Conservation (phyloP, 92 coral and sea anemone species). For the Plumapathes pennacea region DNA sequence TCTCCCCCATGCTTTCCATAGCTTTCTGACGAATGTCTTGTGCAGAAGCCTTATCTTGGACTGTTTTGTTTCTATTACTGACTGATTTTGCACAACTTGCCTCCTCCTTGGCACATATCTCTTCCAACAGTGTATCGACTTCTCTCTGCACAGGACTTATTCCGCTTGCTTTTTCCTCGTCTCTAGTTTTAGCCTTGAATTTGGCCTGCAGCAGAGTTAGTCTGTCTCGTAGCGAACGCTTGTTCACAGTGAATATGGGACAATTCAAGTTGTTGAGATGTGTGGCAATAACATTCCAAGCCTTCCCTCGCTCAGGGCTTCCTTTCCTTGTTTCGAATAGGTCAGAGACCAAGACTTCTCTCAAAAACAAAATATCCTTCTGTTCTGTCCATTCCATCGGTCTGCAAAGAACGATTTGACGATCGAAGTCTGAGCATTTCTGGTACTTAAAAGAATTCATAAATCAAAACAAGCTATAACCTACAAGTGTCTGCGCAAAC, state of each 20-base stretch:
- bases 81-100: neutral
- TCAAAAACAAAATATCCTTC: neutral
- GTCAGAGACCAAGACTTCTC: neutral
- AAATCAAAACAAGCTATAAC: too few relatives aligned
- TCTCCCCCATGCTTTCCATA: constrained; percentile 43
- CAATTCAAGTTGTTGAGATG: constrained; percentile 17
- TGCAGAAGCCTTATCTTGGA: constrained; percentile 6
- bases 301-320: constrained; percentile 21
- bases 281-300: constrained; percentile 26
- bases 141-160: constrained; percentile 33
- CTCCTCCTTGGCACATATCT: constrained; percentile 28
- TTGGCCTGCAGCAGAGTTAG: constrained; percentile 29
- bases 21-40: constrained; percentile 31
- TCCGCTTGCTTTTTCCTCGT: constrained; percentile 41
- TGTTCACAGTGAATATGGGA: constrained; percentile 27
- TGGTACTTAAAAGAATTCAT: too few relatives aligned
- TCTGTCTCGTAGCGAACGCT: constrained; percentile 33
- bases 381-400: constrained; percentile 4
- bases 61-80: constrained; percentile 4
- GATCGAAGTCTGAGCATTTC: too few relatives aligned
- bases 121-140: constrained; percentile 29
- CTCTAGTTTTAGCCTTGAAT: constrained; percentile 18
- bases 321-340: constrained; percentile 16
- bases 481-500: too few relatives aligned
- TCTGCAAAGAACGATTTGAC: too few relatives aligned